phyloP scores from a whole-genome alignment of 2,888 invertebrate species.

The Brenthis ino region DNA sequence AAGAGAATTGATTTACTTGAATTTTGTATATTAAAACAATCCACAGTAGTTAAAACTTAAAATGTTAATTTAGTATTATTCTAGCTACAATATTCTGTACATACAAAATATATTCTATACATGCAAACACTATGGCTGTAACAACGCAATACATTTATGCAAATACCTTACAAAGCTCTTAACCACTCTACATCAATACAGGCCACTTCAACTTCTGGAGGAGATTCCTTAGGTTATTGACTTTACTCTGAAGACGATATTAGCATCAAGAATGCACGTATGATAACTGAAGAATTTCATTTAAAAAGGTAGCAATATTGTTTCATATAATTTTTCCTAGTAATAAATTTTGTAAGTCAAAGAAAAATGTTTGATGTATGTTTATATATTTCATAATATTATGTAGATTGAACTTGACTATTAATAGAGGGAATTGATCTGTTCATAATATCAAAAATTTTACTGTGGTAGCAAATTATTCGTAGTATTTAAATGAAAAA shows the following conservation, averaged over 20 bases:
- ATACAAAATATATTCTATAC: no score
- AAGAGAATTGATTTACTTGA: no score
- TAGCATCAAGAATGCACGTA: slow-evolving; percentile 12
- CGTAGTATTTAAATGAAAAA: no score
- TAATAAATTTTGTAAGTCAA: not conserved
- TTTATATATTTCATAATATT: no score
- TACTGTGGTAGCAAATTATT: no score
- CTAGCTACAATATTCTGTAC: no score
- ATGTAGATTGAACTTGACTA: no score
- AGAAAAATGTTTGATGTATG: not conserved
- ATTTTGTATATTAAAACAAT: no score
- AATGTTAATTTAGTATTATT: no score
- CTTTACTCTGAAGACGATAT: slow-evolving; percentile 24
- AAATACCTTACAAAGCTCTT: slow-evolving; percentile 22
- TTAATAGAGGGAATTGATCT: no score
- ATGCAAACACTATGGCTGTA: not conserved
- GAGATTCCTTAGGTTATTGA: slow-evolving; percentile 16
- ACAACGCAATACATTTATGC: slow-evolving; percentile 23
- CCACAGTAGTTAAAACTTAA: no score
- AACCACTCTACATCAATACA: slow-evolving; percentile 24
- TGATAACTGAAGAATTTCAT: slow-evolving; percentile 5
- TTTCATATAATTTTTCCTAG: not conserved
- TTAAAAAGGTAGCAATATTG: slow-evolving; percentile 2
- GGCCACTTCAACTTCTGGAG: slow-evolving; percentile 20
- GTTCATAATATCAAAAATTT: no score